Percentiles rank a stretch among this genome's conserved stretches.
phyloP scores from a whole-genome alignment of 2,797 vertebrate genomes.

The Phrynocephalus guinanensis region DNA sequence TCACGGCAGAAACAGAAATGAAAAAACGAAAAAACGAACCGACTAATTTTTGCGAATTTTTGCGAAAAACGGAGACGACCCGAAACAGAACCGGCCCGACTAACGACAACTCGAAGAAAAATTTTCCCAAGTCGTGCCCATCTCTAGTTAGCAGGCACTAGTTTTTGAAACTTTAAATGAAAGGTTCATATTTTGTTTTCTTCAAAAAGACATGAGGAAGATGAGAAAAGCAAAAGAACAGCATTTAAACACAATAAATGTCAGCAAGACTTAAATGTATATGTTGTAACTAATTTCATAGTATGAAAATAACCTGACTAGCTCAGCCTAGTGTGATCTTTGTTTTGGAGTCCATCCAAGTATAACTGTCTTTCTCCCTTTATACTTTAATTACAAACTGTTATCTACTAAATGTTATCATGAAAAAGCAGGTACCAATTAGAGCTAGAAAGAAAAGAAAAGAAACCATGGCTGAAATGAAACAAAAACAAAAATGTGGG shows the following conservation, averaged over 20 bases:
- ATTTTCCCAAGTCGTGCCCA: too few relatives aligned
- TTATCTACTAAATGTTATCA: constrained; percentile 39
- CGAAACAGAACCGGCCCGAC: too few relatives aligned
- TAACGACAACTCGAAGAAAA: too few relatives aligned
- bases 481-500: background rate
- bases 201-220: background rate
- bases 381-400: constrained; percentile 43
- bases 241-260: constrained; percentile 36
- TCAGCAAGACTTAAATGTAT: constrained; percentile 37
- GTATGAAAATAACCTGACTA: constrained; percentile 31
- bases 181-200: constrained; percentile 32
- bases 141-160: constrained; percentile 2
- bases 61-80: too few relatives aligned
- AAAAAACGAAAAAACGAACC: too few relatives aligned
- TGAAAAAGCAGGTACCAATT: constrained; percentile 48
- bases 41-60: too few relatives aligned
- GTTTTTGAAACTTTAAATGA: background rate
- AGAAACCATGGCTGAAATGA: constrained; percentile 12
- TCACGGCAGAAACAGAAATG: too few relatives aligned
- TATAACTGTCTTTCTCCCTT: constrained; percentile 8
- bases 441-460: constrained; percentile 25
- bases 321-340: constrained; percentile 29
- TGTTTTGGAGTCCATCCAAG: constrained; percentile 38
- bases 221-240: background rate
- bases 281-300: constrained; percentile 45